These are phyloP conservation scores for Phenganax stokvisi DNA, from an alignment of 92 coral and sea anemone genomes.

Conservation along the genomic window DNA sequence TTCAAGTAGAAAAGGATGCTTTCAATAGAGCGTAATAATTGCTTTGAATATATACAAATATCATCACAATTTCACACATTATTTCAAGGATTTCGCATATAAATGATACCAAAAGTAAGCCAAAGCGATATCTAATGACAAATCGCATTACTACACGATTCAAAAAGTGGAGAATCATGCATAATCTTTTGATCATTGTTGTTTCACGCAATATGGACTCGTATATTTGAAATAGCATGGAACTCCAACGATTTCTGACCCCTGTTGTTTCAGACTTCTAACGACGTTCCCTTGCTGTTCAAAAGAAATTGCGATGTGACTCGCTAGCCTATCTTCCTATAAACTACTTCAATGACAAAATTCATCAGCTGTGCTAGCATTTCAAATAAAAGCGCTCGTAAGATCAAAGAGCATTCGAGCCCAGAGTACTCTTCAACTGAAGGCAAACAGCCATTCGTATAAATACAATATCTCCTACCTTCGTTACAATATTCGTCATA, in stretches of 20 bases:
- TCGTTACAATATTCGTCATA: constrained; percentile 14
- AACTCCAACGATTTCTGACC: background rate
- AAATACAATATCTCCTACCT: background rate
- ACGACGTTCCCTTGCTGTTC: too few relatives aligned
- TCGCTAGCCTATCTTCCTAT: background rate
- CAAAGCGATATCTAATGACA: background rate
- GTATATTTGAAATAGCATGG: background rate
- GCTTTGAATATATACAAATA: background rate
- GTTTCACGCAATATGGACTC: background rate
- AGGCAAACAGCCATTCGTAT: background rate
- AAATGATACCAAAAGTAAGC: background rate
- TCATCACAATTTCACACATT: background rate
- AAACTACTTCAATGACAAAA: background rate
- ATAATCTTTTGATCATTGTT: constrained; percentile 7
- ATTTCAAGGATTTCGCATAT: too few relatives aligned
- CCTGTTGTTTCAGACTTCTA: background rate
- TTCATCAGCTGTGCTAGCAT: background rate
- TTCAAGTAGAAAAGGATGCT: constrained; percentile 4
- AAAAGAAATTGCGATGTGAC: background rate
- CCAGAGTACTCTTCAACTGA: too few relatives aligned
- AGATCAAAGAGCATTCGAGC: too few relatives aligned
- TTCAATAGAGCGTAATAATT: constrained; percentile 17
- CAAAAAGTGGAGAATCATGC: background rate
- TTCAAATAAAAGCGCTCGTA: too few relatives aligned
- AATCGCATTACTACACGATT: background rate